Percentiles rank a stretch among this genome's conserved stretches.
phyloP scores from a whole-genome alignment of 64 coral and sea anemone genomes.

The Porites lutea region DNA sequence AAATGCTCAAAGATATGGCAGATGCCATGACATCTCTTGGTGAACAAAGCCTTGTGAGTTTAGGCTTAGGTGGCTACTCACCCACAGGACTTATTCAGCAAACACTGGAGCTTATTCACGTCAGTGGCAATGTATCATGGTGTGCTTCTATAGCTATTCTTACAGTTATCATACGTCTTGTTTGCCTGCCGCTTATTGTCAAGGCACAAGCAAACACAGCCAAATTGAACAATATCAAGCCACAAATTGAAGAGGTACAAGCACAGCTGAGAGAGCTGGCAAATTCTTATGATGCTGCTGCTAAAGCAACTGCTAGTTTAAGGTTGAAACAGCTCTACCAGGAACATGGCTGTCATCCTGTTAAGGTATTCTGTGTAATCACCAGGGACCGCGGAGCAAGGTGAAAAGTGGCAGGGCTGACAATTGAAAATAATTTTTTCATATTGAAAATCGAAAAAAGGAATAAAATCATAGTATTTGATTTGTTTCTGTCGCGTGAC shows the following conservation, averaged over 20 bases:
- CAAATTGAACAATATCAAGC: constrained; percentile 93
- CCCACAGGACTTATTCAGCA: constrained; percentile 92
- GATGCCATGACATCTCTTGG: constrained; percentile 57
- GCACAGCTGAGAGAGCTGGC: constrained; percentile 82
- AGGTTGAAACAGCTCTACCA: constrained; percentile 82
- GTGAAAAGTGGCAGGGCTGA: background rate
- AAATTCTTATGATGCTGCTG: constrained; percentile 75
- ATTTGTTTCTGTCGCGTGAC: no score
- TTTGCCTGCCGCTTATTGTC: constrained; percentile 85
- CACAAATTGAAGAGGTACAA: constrained; percentile 80
- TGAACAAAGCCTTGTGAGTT: constrained; percentile 80
- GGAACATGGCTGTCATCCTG: constrained; percentile 90
- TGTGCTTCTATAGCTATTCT: constrained; percentile 81
- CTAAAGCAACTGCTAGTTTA: constrained; percentile 68
- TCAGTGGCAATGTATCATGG: constrained; percentile 77
- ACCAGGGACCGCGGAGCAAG: no score
- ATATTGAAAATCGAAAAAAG: no score
- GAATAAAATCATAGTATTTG: no score
- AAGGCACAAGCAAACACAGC: constrained; percentile 92
- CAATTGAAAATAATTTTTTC: no score
- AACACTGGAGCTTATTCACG: constrained; percentile 82
- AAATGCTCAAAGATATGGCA: constrained; percentile 63
- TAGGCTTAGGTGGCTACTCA: constrained; percentile 80
- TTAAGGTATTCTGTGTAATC: constrained; percentile 74
- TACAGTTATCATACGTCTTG: constrained; percentile 75